phyloP scores from a whole-genome alignment of 2,113 vertebrate genomes.

The Lepisosteus osseus region DNA sequence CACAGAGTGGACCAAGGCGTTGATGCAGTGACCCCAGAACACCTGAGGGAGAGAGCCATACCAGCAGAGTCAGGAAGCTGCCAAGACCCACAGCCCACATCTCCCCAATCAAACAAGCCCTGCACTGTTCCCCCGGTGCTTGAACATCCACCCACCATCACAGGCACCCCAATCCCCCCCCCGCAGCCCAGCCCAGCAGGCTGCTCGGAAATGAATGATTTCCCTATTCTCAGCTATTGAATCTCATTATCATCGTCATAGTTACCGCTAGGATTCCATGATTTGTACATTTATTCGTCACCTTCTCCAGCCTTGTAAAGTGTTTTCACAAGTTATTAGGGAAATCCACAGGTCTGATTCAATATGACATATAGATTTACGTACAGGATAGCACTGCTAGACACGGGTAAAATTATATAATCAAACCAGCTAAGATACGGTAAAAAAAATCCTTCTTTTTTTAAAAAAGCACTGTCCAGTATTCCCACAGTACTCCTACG shows the following conservation, averaged over 20 bases:
- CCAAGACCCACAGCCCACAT: slow-evolving; percentile 54
- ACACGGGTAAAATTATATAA: too few species aligned
- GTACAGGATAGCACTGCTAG: too few species aligned
- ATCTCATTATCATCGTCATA: slow-evolving; percentile 55
- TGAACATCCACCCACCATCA: slow-evolving; percentile 41
- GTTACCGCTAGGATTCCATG: slow-evolving; percentile 38
- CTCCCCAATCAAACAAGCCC: slow-evolving; percentile 42
- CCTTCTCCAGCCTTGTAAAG: background rate
- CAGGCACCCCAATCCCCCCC: slow-evolving; percentile 43
- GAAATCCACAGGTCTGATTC: too few species aligned
- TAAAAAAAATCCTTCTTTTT: too few species aligned
- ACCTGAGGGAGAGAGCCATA: slow-evolving; percentile 77
- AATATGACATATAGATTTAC: too few species aligned
- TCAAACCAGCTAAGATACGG: too few species aligned
- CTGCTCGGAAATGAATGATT: slow-evolving; percentile 61
- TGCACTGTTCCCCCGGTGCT: slow-evolving; percentile 26
- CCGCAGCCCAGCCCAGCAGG: slow-evolving; percentile 13
- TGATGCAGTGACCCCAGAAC: slow-evolving; percentile 99
- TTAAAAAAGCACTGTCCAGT: too few species aligned
- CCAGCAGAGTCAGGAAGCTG: slow-evolving; percentile 47
- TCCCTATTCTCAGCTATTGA: slow-evolving; percentile 61
- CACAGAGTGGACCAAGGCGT: slow-evolving; percentile 96
- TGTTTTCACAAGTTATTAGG: too few species aligned
- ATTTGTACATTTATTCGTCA: too few species aligned
- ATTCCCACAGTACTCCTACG: too few species aligned